phyloP scores from a whole-genome alignment of 2,113 vertebrate species.

The Columba janthina region DNA sequence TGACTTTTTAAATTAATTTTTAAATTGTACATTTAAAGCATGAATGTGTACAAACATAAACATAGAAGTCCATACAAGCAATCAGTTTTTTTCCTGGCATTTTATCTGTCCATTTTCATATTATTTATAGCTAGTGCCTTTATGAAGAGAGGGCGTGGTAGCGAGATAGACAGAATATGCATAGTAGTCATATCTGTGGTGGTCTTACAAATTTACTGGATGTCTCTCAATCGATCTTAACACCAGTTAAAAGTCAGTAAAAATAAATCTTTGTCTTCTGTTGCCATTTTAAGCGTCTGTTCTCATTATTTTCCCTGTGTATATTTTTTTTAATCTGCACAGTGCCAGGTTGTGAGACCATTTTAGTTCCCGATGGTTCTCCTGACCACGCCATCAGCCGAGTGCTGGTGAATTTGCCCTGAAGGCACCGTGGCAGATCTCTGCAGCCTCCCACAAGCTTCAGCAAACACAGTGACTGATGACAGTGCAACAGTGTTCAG shows the following conservation, averaged over 20 bases:
- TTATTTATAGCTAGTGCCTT: slow-evolving; percentile 72
- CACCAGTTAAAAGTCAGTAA: slow-evolving; percentile 38
- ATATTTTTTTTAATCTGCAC: not conserved
- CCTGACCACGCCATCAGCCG: not conserved
- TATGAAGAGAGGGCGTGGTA: slow-evolving; percentile 55
- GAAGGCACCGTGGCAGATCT: not conserved
- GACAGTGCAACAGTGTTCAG: not conserved
- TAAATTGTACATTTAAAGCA: slow-evolving; percentile 59
- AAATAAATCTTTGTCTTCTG: slow-evolving; percentile 65
- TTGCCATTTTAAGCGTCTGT: slow-evolving; percentile 29
- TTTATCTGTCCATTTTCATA: not conserved
- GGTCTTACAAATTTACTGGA: slow-evolving; percentile 52
- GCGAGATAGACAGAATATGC: slow-evolving; percentile 60
- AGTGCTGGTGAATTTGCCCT: not conserved
- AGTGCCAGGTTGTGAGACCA: not conserved
- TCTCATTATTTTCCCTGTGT: slow-evolving; percentile 35
- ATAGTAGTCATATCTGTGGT: slow-evolving; percentile 55
- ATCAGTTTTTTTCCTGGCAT: not conserved
- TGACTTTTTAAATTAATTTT: slow-evolving; percentile 49
- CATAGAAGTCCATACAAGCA: slow-evolving; percentile 13
- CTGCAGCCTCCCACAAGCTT: not conserved
- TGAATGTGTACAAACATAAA: slow-evolving; percentile 57
- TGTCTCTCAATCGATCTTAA: slow-evolving; percentile 37
- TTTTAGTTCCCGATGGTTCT: rapidly evolving
- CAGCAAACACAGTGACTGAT: not conserved